Conservation (phyloP, 2,797 vertebrate species). For the Cuculus canorus region DNA sequence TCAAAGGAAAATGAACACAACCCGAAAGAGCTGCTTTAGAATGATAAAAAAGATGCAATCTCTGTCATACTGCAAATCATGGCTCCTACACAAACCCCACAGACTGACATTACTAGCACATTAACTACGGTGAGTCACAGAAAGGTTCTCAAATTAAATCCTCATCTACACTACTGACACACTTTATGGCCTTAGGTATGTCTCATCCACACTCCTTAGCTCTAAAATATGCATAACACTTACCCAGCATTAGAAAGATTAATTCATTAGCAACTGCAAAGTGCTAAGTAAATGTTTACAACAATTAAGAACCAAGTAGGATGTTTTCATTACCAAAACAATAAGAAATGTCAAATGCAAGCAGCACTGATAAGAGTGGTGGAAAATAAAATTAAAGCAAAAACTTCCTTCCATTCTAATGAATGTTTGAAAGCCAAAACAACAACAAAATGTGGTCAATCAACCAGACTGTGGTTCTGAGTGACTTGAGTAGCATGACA, state of each 20-base stretch:
- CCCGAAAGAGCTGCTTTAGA: slow-evolving; percentile 30
- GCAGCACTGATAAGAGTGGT: neutral
- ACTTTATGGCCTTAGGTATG: slow-evolving; percentile 21
- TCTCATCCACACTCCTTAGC: neutral
- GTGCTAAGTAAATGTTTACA: slow-evolving; percentile 39
- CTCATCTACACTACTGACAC: slow-evolving; percentile 30
- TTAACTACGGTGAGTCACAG: slow-evolving; percentile 45
- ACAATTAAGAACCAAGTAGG: neutral
- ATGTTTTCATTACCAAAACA: slow-evolving; percentile 19
- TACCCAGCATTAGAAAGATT: neutral
- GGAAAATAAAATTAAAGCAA: slow-evolving; percentile 9
- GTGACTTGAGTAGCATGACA: neutral
- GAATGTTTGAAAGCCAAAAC: neutral
- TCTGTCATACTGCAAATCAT: slow-evolving; percentile 27
- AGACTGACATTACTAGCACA: slow-evolving; percentile 33
- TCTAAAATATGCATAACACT: neutral
- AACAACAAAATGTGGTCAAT: neutral
- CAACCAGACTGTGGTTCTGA: neutral
- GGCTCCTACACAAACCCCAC: slow-evolving; percentile 1
- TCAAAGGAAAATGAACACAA: slow-evolving; percentile 24
- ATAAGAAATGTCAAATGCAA: neutral
- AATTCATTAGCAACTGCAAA: slow-evolving; percentile 21
- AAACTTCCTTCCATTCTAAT: neutral
- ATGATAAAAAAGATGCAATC: slow-evolving; percentile 40
- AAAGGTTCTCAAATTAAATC: slow-evolving; percentile 50